Percentiles rank a stretch among this genome's conserved stretches.
phyloP scores from a whole-genome alignment of 1,140 invertebrate species.

The Sarcophaga peregrina region DNA sequence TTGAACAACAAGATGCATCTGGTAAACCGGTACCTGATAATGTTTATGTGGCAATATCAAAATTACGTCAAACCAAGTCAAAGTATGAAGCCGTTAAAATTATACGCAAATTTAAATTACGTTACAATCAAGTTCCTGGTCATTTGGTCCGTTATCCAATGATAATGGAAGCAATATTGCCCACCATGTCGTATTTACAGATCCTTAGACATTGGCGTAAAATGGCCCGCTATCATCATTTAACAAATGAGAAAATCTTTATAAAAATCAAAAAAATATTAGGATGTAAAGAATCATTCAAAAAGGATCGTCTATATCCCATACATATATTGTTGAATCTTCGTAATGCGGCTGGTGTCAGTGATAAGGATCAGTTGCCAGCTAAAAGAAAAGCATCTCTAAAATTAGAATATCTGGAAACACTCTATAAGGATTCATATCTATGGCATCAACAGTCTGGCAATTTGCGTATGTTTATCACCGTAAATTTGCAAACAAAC shows the following conservation, averaged over 20 bases:
- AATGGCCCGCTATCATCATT: slow-evolving; percentile 40
- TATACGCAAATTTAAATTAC: slow-evolving; percentile 46
- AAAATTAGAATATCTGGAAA: slow-evolving; percentile 45
- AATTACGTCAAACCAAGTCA: slow-evolving; percentile 48
- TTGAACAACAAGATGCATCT: neutral
- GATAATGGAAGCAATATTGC: slow-evolving; percentile 49
- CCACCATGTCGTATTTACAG: slow-evolving; percentile 55
- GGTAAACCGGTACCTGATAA: neutral
- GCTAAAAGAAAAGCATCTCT: slow-evolving; percentile 31
- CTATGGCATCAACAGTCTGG: slow-evolving; percentile 53
- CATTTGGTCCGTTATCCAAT: slow-evolving; percentile 44
- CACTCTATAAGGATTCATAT: slow-evolving; percentile 54
- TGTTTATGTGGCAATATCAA: slow-evolving; percentile 26
- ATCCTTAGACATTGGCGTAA: slow-evolving; percentile 50
- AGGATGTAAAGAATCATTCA: slow-evolving; percentile 49
- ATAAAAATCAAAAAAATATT: slow-evolving; percentile 45
- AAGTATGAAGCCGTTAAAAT: slow-evolving; percentile 48
- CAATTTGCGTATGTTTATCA: slow-evolving; percentile 54
- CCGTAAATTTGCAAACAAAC: slow-evolving; percentile 55
- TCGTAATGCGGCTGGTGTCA: neutral
- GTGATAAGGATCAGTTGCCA: slow-evolving; percentile 23
- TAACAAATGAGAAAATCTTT: slow-evolving; percentile 43
- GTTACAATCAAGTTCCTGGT: slow-evolving; percentile 54
- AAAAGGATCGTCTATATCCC: slow-evolving; percentile 51
- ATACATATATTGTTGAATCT: slow-evolving; percentile 49